Evolutionary conservation across 2,113 vertebrate genomes (phyloP), one percentile per base, ranked within the genome.

Genomic region (Gopherus evgoodei): DNA sequence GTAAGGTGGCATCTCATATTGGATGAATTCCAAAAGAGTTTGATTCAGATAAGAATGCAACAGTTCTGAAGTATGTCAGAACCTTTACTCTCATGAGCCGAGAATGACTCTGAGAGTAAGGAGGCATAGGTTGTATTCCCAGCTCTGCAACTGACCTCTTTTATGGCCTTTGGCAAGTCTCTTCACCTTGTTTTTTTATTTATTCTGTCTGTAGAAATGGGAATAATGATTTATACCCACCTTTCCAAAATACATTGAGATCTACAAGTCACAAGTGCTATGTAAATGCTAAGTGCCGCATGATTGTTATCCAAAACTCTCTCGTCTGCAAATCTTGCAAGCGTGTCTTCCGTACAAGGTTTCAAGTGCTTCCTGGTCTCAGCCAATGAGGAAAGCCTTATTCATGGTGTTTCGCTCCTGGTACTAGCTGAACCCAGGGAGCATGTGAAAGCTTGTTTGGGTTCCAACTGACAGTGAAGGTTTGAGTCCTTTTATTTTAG

Each of bases 91-190:
- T 90, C 94, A 93, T 89, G 97, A 90, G 95, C 95, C 94, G 97
- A 94, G 96, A 97, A 96, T 97, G 95, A 97, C 95, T 97, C 96
- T 96, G 97, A 96, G 96, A 93, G 90, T 93, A 96, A 96, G 97
- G 95, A 96, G 96, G 96, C 90, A 93, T 95, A 96, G 91, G 12
- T 31, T 62, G 59, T 62, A 95, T 96, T 95, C 84, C 87, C 95
- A 83, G 93, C 91, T 95, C 96, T 96, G 95, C 95, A 96, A 96
- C 96, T 96, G 91, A 84, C 89, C 87, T 17, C 1, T 93, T 87
- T 4, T 52, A 88, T 89, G 95, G 90, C 90, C 87, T 83, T 94
- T 93, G 82, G 83, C 89, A 62, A 97, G 91, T 87, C 21, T 1
- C 65, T 96, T 95, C 96, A 96, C 95, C 95, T 96, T 96, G 91